Conservation (phyloP, 2,113 vertebrate species). For the Puntigrus tetrazona region DNA sequence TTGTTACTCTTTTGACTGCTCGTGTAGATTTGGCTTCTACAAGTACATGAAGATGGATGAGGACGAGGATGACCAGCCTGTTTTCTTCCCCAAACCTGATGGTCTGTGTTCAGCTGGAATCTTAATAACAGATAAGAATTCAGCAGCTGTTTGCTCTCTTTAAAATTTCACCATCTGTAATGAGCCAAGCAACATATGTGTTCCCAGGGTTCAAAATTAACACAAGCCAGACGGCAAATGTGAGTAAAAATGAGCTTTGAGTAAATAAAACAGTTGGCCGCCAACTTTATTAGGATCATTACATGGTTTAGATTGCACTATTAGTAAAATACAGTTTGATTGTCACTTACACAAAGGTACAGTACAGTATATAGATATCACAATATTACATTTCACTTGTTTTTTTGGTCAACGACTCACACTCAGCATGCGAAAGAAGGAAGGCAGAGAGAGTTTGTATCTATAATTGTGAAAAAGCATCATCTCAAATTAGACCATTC, state of each 20-base stretch:
- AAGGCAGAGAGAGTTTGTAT: background rate
- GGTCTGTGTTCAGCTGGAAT: conserved; percentile 73
- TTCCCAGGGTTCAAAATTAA: conserved; percentile 24
- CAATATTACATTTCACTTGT: background rate
- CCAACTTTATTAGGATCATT: conserved; percentile 15
- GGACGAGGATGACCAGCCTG: conserved; percentile 86
- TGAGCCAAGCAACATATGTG: conserved; percentile 20
- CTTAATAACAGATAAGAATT: conserved; percentile 27
- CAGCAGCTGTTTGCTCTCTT: conserved; percentile 32
- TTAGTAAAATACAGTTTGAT: background rate
- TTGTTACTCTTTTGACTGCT: background rate
- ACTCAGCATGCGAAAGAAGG: background rate
- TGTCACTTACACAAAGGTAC: background rate
- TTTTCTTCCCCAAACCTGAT: conserved; percentile 89
- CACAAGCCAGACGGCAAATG: background rate
- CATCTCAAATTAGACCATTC: too few species aligned
- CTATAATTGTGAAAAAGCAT: background rate
- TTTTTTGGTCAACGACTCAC: background rate
- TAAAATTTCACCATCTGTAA: conserved; percentile 27
- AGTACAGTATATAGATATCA: background rate
- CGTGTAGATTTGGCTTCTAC: conserved; percentile 92
- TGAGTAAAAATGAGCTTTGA: background rate
- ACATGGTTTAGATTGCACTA: background rate
- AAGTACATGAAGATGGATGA: conserved; percentile 99
- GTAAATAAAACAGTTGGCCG: conserved; percentile 24